Evolutionary conservation across 2,113 vertebrate genomes (phyloP).

Genomic region (Arothron firmamentum): DNA sequence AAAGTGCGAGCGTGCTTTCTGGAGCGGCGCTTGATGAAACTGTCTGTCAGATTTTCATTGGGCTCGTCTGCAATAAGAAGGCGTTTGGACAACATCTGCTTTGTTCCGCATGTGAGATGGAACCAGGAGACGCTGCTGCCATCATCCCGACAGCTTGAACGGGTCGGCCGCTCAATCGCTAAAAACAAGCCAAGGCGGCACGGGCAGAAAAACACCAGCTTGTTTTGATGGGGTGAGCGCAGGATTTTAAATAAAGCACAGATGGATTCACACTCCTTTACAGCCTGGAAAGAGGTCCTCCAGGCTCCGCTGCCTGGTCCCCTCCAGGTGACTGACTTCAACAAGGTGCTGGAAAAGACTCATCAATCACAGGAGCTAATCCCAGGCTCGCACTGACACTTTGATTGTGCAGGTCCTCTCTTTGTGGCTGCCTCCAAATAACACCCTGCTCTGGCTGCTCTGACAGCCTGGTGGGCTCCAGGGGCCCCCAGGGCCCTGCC

Average conservation of each 20-base stretch:
- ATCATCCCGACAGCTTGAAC: no score
- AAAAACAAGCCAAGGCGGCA: no score
- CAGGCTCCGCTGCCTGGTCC: conserved; percentile 18
- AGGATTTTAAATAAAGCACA: background rate
- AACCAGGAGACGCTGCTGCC: no score
- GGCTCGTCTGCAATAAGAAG: no score
- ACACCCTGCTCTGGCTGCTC: conserved; percentile 45
- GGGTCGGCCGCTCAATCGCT: no score
- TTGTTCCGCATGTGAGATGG: no score
- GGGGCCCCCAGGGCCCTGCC: conserved; percentile 44
- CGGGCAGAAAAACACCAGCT: no score
- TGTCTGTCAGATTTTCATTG: no score
- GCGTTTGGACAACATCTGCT: no score
- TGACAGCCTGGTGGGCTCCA: conserved; percentile 41
- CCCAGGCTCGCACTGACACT: conserved; percentile 66
- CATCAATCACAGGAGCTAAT: conserved; percentile 72
- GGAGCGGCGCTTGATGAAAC: no score
- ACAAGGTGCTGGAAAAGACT: conserved; percentile 57
- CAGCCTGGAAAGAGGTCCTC: conserved; percentile 3
- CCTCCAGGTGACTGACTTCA: conserved; percentile 66
- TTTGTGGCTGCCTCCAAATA: conserved; percentile 65
- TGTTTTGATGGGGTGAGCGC: no score
- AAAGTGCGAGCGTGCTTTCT: no score
- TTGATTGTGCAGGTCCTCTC: conserved; percentile 69
- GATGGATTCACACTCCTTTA: background rate